phyloP scores from a whole-genome alignment of 2,113 vertebrate genomes.

The Spermophilus dauricus region DNA sequence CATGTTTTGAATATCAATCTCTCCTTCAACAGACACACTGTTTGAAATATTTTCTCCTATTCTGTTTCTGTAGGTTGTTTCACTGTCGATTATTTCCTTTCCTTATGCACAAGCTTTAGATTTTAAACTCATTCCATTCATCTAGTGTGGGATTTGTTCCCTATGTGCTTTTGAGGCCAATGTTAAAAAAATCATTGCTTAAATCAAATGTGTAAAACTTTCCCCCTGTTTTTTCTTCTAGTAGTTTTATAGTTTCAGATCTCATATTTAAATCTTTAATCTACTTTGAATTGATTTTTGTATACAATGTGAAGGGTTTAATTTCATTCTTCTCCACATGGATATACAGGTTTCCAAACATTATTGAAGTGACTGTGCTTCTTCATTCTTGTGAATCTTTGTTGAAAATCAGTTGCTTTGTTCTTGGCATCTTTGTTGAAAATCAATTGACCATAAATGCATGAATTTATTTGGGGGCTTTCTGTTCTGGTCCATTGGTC shows the following conservation, averaged over 20 bases:
- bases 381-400: neutral
- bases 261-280: neutral
- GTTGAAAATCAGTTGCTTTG: neutral
- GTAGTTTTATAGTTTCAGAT: neutral
- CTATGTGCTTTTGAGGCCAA: neutral
- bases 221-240: neutral
- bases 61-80: neutral
- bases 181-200: neutral
- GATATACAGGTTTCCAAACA: neutral
- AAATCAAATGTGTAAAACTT: neutral
- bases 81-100: neutral
- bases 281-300: neutral
- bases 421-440: neutral
- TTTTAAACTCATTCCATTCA: neutral
- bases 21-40: neutral
- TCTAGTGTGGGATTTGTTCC: neutral
- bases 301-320: neutral
- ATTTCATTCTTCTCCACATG: neutral
- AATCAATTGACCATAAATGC: neutral
- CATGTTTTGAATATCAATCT: neutral
- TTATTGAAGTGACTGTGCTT: neutral
- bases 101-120: neutral
- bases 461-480: neutral
- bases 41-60: neutral
- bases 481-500: neutral